Base-by-base conservation (phyloP, 1,140 invertebrate genomes). In the Macrosteles quadrilineatus region DNA sequence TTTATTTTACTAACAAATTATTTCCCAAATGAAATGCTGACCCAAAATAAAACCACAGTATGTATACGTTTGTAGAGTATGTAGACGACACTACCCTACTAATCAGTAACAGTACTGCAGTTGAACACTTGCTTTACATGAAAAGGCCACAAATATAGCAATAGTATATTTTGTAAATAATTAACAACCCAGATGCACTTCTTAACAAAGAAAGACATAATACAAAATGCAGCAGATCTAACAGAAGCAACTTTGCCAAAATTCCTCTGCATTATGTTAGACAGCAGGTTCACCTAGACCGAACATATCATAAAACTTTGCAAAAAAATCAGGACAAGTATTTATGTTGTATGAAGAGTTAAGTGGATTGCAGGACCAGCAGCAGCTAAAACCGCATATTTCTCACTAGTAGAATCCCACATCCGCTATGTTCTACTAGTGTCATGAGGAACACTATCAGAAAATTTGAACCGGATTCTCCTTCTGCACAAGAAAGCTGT, bases 301-400 rank as follows among this genome's bases (percentile, higher is more conserved):
- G 21, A 50, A 19, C 4, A 19, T 19, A 17, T 50, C n/a, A n/a
- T 9, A 3, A 3, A 50, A 4, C 3, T 50, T 3, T 50, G n/a
- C 21, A 50, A 50, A 19, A 50, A 6, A 50, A 50, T 50, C 14
- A 50, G 47, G 3, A 21, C 6, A 6, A 19, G 47, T 3, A 19
- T 50, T 9, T 50, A 50, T 21, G 21, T 50, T 19, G 47, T 50
- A 3, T n/a, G 4, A 50, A 50, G 47, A 50, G n/a, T 50, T 3
- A 50, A 50, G 3, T 19, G 4, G 3, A 4, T 50, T 50, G 47
- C 6, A 6, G n/a, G n/a, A 50, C 47, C n/a, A 3, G 6, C 47
- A 50, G 21, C n/a, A 50, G 47, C 47, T 50, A 50, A 50, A 50
- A 50, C 47, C 4, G 47, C 47, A 3, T 50, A 50, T 19, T 50